Conservation (phyloP, 2,888 invertebrate genomes). For the Andricus curvator region DNA sequence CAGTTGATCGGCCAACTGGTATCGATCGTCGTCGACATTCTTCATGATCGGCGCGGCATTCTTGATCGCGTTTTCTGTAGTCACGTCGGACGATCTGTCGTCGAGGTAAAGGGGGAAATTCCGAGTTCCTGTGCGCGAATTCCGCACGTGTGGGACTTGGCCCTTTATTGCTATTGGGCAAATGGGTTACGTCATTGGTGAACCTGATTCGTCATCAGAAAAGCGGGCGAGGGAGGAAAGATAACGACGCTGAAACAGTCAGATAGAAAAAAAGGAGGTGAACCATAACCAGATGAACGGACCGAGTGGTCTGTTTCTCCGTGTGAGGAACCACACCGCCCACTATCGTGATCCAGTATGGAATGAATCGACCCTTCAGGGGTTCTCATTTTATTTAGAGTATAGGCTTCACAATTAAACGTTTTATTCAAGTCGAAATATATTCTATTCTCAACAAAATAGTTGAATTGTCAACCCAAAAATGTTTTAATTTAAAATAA, state of each 20-base stretch:
- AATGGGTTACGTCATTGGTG: conserved; percentile 14
- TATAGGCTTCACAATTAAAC: too few species aligned
- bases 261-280: neutral
- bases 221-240: neutral
- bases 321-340: conserved; percentile 5
- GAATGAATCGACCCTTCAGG: neutral
- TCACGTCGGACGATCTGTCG: conserved; percentile 36
- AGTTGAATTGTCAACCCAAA: too few species aligned
- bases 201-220: neutral
- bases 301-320: conserved; percentile 8
- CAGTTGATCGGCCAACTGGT: conserved; percentile 20
- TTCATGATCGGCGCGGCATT: conserved; percentile 25
- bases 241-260: conserved; percentile 3
- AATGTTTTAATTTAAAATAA: too few species aligned
- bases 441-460: too few species aligned
- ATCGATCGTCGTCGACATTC: conserved; percentile 33
- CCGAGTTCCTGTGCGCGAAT: conserved; percentile 7
- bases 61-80: conserved; percentile 34
- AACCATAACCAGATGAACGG: neutral
- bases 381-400: neutral
- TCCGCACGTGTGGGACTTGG: conserved; percentile 4
- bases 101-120: conserved; percentile 31
- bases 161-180: conserved; percentile 25
- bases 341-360: conserved; percentile 7
- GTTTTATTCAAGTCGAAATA: too few species aligned